These are phyloP conservation scores for Eubucco bourcierii DNA, from an alignment of 2,113 vertebrate genomes.

Conservation along the genomic window DNA sequence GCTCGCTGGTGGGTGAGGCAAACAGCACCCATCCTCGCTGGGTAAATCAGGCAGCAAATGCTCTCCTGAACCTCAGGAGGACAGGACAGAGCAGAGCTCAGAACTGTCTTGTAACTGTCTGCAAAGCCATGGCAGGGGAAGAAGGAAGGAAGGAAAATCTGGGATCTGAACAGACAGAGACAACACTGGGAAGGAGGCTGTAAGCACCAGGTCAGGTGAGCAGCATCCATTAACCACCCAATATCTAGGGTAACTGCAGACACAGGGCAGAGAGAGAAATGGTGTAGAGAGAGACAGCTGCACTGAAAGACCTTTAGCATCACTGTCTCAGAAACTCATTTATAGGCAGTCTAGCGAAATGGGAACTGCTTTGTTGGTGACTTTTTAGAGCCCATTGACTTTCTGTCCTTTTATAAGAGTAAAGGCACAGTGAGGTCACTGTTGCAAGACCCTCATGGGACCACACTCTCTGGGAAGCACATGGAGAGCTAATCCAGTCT, in stretches of 20 bases:
- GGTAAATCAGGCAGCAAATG: neutral
- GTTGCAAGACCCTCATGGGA: accelerated
- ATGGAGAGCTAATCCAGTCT: neutral
- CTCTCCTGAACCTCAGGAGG: neutral
- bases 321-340: neutral
- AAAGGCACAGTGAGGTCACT: accelerated
- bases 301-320: neutral
- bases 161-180: neutral
- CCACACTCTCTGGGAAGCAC: neutral
- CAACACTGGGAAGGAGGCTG: neutral
- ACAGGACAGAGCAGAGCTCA: neutral
- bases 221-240: neutral
- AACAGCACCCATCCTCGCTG: neutral
- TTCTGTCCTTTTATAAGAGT: neutral
- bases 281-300: neutral
- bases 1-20: neutral
- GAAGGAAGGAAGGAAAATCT: neutral
- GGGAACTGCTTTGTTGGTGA: neutral
- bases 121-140: neutral
- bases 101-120: neutral
- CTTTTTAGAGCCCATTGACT: neutral
- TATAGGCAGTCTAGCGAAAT: neutral
- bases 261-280: neutral
- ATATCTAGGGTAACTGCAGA: neutral
- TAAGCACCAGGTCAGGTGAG: neutral